phyloP scores from a whole-genome alignment of 2,888 invertebrate genomes.

The Xestobium rufovillosum region DNA sequence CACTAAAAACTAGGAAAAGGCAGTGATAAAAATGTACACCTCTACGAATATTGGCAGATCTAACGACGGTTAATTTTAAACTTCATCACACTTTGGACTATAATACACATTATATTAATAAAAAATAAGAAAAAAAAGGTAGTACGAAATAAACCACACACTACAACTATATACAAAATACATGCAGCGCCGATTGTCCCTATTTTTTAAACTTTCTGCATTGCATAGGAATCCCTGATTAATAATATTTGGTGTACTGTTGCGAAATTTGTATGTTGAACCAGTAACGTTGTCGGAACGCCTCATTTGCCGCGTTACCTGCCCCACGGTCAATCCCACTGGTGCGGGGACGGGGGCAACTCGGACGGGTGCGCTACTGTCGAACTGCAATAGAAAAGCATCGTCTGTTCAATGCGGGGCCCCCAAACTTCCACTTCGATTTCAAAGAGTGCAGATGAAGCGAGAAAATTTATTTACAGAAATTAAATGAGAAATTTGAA shows the following conservation, averaged over 20 bases:
- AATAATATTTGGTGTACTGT: conserved; percentile 42
- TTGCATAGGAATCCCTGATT: conserved; percentile 43
- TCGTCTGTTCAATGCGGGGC: no score
- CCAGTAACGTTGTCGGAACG: conserved; percentile 2
- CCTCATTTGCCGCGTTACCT: neutral
- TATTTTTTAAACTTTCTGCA: conserved; percentile 31
- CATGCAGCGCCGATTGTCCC: conserved; percentile 34
- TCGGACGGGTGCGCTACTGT: conserved; percentile 96
- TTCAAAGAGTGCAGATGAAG: no score
- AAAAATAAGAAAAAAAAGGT: no score
- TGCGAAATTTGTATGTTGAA: conserved; percentile 19
- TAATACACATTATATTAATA: no score
- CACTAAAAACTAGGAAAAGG: conserved; percentile 28
- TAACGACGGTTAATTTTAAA: conserved; percentile 18
- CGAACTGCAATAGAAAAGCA: conserved; percentile 63
- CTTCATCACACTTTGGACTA: conserved; percentile 38
- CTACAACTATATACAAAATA: no score
- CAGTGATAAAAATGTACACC: conserved; percentile 28
- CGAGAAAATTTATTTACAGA: no score
- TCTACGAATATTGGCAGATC: conserved; percentile 29
- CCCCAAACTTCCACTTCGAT: no score
- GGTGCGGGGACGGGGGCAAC: conserved; percentile 95
- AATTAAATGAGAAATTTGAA: no score
- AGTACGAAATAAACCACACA: no score
- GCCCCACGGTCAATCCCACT: conserved; percentile 79